Conservation (phyloP, 2,113 vertebrate genomes). For the Monopterus albus region DNA sequence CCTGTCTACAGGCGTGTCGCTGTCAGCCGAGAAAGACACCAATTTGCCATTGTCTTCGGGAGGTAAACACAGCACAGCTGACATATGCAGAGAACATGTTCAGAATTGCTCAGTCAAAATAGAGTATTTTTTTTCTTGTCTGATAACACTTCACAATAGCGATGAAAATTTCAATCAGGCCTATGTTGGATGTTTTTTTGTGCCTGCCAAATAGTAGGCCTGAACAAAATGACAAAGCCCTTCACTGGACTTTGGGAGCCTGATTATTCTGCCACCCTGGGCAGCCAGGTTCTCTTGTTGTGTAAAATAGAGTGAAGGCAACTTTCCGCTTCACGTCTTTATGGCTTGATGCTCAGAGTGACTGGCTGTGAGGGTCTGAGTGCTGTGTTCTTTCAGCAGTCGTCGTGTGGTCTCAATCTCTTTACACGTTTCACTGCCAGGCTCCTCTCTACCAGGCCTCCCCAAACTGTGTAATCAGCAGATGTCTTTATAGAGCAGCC, state of each 20-base stretch:
- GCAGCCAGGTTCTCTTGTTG: conserved; percentile 60
- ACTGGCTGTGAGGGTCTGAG: conserved; percentile 65
- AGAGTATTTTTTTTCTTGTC: conserved; percentile 6
- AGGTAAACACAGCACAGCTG: conserved; percentile 22
- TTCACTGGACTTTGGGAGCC: conserved; percentile 64
- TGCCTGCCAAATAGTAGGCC: conserved; percentile 42
- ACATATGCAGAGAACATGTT: conserved; percentile 34
- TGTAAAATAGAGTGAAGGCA: conserved; percentile 67
- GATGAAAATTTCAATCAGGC: conserved; percentile 29
- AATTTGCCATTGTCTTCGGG: conserved; percentile 36
- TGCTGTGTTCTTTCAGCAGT: conserved; percentile 70
- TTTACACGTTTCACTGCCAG: conserved; percentile 76
- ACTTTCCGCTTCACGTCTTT: conserved; percentile 66
- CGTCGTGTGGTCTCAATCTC: conserved; percentile 73
- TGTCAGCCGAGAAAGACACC: conserved; percentile 40
- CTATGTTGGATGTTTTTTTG: conserved; percentile 37
- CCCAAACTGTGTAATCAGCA: conserved; percentile 82
- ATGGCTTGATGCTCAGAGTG: conserved; percentile 67
- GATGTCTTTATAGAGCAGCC: conserved; percentile 80
- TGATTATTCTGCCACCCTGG: conserved; percentile 68
- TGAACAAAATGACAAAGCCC: conserved; percentile 58
- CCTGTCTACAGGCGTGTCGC: conserved; percentile 52
- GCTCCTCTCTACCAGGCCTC: conserved; percentile 70
- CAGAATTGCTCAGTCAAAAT: conserved; percentile 20
- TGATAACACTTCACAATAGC: conserved; percentile 36